Evolutionary conservation across 1,140 invertebrate genomes (phyloP), one percentile per base, ranked within the genome.

Genomic region (Leptestheria dahalacensis): DNA sequence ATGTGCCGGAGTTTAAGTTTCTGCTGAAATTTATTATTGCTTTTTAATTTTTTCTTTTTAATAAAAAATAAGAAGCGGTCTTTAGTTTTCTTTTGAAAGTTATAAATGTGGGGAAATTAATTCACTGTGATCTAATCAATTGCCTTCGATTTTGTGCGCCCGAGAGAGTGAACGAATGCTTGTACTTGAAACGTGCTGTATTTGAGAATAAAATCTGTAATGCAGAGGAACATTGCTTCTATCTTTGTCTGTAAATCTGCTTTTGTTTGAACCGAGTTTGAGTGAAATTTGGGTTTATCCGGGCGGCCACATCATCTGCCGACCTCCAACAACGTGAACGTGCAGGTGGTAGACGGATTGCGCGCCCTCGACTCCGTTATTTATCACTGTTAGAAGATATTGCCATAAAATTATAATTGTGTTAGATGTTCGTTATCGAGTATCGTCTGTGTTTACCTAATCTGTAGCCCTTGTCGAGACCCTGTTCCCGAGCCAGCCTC

Each of bases 261-360:
- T 23, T 1, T 1, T 52, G 1, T 1, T 26, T 52, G 11, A 3
- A 12, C 50, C 20, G 3, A 23, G 50, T 1, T 56, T 18, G 11
- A 10, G 23, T 26, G 25, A 26, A 50, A 21, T 53, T 24, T 53
- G 23, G 61, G 55, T 58, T 83, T 92, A 97, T 54, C 93, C 92
- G 52, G 94, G 94, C 33, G 94, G 94, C 94, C 94, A 98, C 51
- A 79, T 70, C 79, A 99, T 75, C 76, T 98, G 95, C 47, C 92
- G 77, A 20, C 93, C 94, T 57, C 93, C 95, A 4, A 96, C 71
- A 63, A 96, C 84, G 69, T 96, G 92, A 46, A 96, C 70, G 73
- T 96, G 93, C 20, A 96, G 75, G 73, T 95, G 92, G 71, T 85
- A 94, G 29, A 96, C 91, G 48, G 86, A 91, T 67, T 96, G 91